phyloP scores from a whole-genome alignment of 2,797 vertebrate species.

The Mus spretus region DNA sequence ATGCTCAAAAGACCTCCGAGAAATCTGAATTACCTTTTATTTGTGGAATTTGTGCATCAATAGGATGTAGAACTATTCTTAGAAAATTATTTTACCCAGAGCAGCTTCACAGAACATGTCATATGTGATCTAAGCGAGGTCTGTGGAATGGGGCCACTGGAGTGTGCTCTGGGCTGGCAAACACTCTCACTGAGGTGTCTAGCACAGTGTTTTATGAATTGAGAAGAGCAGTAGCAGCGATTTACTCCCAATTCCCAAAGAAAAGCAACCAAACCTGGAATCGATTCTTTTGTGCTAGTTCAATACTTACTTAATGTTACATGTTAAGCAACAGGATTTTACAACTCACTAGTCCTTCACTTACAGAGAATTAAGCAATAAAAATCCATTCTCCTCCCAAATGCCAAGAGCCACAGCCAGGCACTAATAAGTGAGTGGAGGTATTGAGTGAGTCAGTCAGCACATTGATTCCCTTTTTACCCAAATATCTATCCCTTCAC shows the following conservation, averaged over 20 bases:
- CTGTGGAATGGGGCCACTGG: neutral
- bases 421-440: conserved; percentile 71
- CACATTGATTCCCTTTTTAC: conserved; percentile 79
- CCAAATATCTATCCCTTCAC: conserved; percentile 29
- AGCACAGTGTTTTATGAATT: conserved; percentile 70
- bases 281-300: conserved; percentile 86
- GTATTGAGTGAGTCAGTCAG: conserved; percentile 75
- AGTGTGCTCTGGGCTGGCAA: neutral
- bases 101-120: accelerated
- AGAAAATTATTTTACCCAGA: neutral
- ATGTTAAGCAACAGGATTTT: conserved; percentile 87
- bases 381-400: conserved; percentile 87
- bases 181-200: neutral
- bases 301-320: conserved; percentile 88
- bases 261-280: conserved; percentile 85
- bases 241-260: conserved; percentile 81
- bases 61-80: neutral
- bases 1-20: neutral
- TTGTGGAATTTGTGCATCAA: too few species aligned
- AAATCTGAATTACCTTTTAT: neutral
- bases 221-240: conserved; percentile 76
- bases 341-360: conserved; percentile 86
- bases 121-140: neutral
- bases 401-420: conserved; percentile 80
- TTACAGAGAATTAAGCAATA: conserved; percentile 88